Evolutionary conservation across 2,113 vertebrate species (phyloP).

Genomic region (Alethe diademata): DNA sequence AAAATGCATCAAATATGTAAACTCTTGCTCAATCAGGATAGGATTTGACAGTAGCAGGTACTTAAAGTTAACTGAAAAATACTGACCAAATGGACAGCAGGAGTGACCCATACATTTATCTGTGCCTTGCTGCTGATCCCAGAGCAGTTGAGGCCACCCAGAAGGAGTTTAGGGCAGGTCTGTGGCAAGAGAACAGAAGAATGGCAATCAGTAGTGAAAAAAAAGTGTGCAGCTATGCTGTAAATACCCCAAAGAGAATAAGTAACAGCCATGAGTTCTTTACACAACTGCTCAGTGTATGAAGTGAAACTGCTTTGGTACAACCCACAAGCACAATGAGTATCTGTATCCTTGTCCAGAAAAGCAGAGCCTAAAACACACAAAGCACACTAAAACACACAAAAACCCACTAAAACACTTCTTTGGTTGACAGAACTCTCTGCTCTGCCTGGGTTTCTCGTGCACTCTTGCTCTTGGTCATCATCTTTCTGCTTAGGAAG

Average conservation of each 20-base stretch:
- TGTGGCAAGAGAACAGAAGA: background rate
- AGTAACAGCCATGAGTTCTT: background rate
- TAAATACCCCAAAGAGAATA: background rate
- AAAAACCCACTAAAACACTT: too few species aligned
- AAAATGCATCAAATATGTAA: slow-evolving; percentile 40
- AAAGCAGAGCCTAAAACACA: background rate
- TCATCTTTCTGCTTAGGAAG: background rate
- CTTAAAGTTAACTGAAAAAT: background rate
- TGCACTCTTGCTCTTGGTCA: background rate
- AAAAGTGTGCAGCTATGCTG: background rate
- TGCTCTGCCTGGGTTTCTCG: background rate
- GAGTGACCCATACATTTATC: background rate
- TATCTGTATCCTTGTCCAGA: background rate
- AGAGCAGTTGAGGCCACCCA: background rate
- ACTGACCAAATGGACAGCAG: background rate
- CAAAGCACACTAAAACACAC: too few species aligned
- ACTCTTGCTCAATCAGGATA: background rate
- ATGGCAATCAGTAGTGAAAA: background rate
- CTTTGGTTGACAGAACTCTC: background rate
- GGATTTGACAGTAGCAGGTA: background rate
- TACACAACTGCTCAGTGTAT: background rate
- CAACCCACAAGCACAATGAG: background rate
- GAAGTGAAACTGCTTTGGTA: background rate
- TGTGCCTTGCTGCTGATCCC: background rate
- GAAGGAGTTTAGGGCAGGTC: background rate